Conservation (phyloP, 2,888 invertebrate genomes). For the Ophioninae sp. region DNA sequence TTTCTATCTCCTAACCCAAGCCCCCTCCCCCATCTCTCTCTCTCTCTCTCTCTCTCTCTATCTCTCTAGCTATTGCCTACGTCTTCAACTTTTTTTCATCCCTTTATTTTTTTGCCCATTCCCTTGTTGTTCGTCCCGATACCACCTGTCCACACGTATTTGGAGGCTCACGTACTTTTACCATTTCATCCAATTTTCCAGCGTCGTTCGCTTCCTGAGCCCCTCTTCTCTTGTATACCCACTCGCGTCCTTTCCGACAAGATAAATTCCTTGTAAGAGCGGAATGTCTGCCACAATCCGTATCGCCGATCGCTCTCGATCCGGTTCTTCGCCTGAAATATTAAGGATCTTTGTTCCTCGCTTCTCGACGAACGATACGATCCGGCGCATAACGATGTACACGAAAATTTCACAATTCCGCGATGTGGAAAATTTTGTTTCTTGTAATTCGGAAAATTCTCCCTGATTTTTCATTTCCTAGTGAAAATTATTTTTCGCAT, state of each 20-base stretch:
- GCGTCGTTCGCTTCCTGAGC: constrained; percentile 10
- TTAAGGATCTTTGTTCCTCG: background rate
- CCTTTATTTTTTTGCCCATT: background rate
- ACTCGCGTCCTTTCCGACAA: background rate
- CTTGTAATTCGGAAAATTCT: too few species aligned
- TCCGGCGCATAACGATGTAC: background rate
- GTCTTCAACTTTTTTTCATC: background rate
- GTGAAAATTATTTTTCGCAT: too few species aligned
- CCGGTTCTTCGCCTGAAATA: background rate
- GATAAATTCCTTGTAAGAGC: background rate
- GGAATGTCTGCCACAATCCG: constrained; percentile 5
- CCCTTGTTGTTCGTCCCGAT: constrained; percentile 40
- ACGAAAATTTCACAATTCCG: background rate
- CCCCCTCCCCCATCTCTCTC: background rate
- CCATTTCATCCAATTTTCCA: constrained; percentile 42
- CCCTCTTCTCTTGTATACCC: background rate
- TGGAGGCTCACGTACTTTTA: constrained; percentile 27
- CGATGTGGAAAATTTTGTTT: too few species aligned
- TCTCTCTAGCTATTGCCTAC: background rate
- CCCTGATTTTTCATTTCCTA: too few species aligned
- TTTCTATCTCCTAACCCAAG: background rate
- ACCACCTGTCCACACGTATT: constrained; percentile 47
- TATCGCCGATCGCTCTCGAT: background rate
- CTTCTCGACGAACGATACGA: background rate
- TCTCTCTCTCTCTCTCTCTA: background rate